These are phyloP conservation scores for Agrotis clavis DNA, from an alignment of 2,888 invertebrate species.

Conservation along the genomic window DNA sequence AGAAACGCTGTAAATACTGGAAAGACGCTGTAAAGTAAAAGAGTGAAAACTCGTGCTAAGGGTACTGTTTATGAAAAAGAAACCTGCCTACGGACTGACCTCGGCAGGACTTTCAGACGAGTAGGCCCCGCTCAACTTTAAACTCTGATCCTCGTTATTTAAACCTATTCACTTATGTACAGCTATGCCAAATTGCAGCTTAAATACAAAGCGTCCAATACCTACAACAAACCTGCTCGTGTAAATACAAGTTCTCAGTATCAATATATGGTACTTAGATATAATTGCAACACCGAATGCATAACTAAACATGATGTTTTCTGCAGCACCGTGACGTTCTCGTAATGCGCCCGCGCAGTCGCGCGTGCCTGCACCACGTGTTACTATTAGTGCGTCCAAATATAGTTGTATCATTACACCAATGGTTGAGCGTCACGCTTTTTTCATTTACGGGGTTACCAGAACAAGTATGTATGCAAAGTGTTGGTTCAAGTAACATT, in stretches of 20 bases:
- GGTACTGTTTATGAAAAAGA: not conserved
- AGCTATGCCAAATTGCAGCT: not conserved
- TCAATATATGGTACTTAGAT: slow-evolving; percentile 33
- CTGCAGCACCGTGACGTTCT: slow-evolving; percentile 67
- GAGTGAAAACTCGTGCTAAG: too few relatives aligned
- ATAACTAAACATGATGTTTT: slow-evolving; percentile 48
- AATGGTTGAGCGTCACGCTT: slow-evolving; percentile 62
- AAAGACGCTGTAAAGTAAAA: too few relatives aligned
- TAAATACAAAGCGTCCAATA: slow-evolving; percentile 6
- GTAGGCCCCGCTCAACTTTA: too few relatives aligned
- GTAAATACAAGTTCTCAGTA: slow-evolving; percentile 22
- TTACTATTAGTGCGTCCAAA: slow-evolving; percentile 40
- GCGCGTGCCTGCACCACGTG: slow-evolving; percentile 65
- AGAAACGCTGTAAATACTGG: too few relatives aligned
- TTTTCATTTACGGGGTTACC: slow-evolving; percentile 61
- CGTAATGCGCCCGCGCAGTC: slow-evolving; percentile 67
- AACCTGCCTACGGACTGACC: not conserved
- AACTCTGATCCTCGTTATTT: too few relatives aligned
- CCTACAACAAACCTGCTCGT: slow-evolving; percentile 16
- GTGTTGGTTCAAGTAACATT: not conserved
- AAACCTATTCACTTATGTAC: too few relatives aligned
- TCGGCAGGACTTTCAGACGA: not conserved
- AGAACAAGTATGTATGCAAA: slow-evolving; percentile 39
- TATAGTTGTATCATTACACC: slow-evolving; percentile 38
- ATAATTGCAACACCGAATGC: slow-evolving; percentile 51